These are phyloP conservation scores for Acrocephalus scirpaceus DNA, from an alignment of 2,797 vertebrate genomes.

Conservation along the genomic window DNA sequence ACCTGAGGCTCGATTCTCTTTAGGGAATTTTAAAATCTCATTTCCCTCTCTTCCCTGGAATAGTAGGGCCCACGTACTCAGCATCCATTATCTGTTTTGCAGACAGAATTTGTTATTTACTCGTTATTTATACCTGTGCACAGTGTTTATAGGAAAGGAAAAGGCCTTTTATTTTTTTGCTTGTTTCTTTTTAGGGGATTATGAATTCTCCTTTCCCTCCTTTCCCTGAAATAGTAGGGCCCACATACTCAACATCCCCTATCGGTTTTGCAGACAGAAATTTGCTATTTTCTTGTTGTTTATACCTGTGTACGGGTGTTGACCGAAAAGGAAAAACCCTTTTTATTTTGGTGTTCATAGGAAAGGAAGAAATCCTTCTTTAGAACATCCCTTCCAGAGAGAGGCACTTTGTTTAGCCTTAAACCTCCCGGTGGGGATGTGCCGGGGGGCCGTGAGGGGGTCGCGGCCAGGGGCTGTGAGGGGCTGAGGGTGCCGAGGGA, in stretches of 20 bases:
- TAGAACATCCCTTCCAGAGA: neutral
- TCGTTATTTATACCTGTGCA: neutral
- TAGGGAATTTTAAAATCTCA: neutral
- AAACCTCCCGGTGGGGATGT: accelerated
- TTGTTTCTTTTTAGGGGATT: neutral
- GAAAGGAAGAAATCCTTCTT: neutral
- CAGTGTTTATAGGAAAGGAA: too few species aligned
- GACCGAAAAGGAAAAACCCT: neutral
- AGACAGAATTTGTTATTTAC: neutral
- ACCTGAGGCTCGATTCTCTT: neutral
- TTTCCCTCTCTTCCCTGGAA: too few species aligned
- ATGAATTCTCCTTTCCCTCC: neutral
- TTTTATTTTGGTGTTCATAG: accelerated
- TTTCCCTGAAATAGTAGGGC: neutral
- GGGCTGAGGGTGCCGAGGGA: neutral
- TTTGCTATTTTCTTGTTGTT: neutral
- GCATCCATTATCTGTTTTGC: neutral
- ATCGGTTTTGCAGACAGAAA: neutral
- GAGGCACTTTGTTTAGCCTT: accelerated
- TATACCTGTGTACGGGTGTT: accelerated
- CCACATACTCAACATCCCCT: neutral
- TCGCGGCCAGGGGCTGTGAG: neutral
- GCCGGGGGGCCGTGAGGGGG: neutral
- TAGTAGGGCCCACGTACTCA: accelerated
- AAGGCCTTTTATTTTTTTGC: neutral